Evolutionary conservation across 2,888 invertebrate species (phyloP), one percentile per base, ranked within the genome.

Genomic region (Apomyelois bistriatella): DNA sequence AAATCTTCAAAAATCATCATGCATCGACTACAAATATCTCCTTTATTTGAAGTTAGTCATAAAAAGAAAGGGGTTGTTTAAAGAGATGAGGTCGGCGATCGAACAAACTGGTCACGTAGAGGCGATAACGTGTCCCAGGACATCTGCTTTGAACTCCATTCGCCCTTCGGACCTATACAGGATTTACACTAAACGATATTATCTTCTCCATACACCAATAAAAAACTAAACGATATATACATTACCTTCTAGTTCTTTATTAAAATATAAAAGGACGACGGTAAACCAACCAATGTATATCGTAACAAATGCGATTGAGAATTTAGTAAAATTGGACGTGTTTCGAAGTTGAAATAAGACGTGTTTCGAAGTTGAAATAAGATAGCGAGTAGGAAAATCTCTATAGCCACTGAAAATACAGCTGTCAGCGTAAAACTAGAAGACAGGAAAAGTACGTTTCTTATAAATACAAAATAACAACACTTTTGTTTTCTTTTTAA

Each of bases 161-260:
- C 40, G 1, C 32, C 32, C 10, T 28, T 32, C 9, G 15, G 32
- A 32, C 32, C 46, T 32, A 30, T 16, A 46, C 46, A 32, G 32
- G 46, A 46, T 46, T 46, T 46, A 46, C 46, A 32, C 46, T 46
- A 46, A 46, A 46, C 46, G 32, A 46, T 32, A 32, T 16, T 30
- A 46, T 16, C 32, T 15, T 16, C 43, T 12, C 13, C 13, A 43
- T 15, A n/a, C 16, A 35, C 30, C 32, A 7, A 15, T 10, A 6
- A 46, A 13, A 46, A 35, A 46, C 46, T 35, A 32, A 15, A 46
- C 9, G 13, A 9, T 32, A 1, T 28, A 3, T 30, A 46, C 30
- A 46, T 32, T 46, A 32, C 16, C 10, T 3, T 13, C 15, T 32
- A 30, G 15, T 10, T 32, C 32, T 15, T 3, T 8, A 3, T 8